Percentiles rank a stretch among this genome's conserved stretches.
phyloP scores from a whole-genome alignment of 2,113 vertebrate genomes.

The Dasyurus viverrinus region DNA sequence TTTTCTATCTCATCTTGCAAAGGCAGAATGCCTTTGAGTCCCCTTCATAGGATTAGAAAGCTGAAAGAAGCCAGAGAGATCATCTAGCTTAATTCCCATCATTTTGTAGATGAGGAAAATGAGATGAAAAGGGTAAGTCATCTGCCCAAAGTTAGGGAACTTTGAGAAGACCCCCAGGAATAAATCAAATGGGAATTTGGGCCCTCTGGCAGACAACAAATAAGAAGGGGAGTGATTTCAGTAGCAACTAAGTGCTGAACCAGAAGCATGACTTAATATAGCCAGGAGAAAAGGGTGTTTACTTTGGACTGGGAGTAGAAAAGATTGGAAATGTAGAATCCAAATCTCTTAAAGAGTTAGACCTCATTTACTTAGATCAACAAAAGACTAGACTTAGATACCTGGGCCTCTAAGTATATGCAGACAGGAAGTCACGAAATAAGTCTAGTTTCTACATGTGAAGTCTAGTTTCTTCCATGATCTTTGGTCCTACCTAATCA shows the following conservation, averaged over 20 bases:
- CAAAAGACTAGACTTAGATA: background rate
- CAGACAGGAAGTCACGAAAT: conserved; percentile 6
- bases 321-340: background rate
- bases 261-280: background rate
- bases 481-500: background rate
- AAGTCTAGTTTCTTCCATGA: background rate
- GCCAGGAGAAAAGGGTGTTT: background rate
- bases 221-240: background rate
- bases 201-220: conserved; percentile 6
- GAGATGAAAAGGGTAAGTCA: background rate
- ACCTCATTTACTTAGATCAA: background rate
- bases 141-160: background rate
- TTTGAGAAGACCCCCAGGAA: conserved; percentile 1
- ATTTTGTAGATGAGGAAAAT: background rate
- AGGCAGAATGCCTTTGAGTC: background rate
- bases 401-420: conserved; percentile 12
- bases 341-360: background rate
- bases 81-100: background rate
- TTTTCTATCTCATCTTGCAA: conserved; percentile 2
- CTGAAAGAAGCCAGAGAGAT: background rate
- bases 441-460: background rate
- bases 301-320: background rate
- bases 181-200: conserved; percentile 3
- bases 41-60: background rate
- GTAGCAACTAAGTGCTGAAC: background rate